Base-by-base conservation (phyloP, 2,113 vertebrate species). In the Chrysemys picta region DNA sequence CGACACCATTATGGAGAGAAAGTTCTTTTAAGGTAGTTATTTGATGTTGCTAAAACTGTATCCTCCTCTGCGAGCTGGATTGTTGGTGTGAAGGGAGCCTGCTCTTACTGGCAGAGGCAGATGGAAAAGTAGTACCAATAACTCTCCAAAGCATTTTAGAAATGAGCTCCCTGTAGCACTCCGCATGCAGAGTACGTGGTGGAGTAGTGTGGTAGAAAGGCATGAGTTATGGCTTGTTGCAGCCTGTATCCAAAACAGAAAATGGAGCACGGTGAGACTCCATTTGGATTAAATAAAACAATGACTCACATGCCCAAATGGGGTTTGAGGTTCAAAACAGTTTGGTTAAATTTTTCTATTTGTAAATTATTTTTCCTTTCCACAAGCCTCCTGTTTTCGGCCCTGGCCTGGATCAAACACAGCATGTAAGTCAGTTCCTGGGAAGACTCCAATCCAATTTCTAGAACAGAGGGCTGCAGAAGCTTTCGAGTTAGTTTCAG, bases 21-120 rank as follows among this genome's bases (percentile, higher is more conserved):
- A 92, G 87, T 76, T 47, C 27, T 93, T 90, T 93, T 13, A 95
- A 95, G 94, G 92, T 92, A 85, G 54, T 69, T 31, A 54, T 52
- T 82, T 80, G 79, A 85, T 89, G 47, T n/a, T 83, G 54, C n/a
- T 75, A 80, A 96, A 50, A 95, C 47, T 3, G 1, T 54, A 83
- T 83, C 82, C 83, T 95, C 56, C 8, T 89, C 38, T 42, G 69
- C 24, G 38, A 75, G n/a, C 10, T 13, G 5, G 38, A 75, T 6
- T 42, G 21, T 25, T 75, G 10, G 38, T 84, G 92, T n/a, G 84
- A 38, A 76, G 65, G 47, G 42, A 84, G 82, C 24, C 24, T 65
- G 75, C 53, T 95, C 92, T 95, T 84, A 91, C 19, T 65, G 62
- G 90, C 81, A 2, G 0, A 81, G 54, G 25, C 5, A 91, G 47